phyloP scores from a whole-genome alignment of 2,113 vertebrate species.

The Mobula birostris region DNA sequence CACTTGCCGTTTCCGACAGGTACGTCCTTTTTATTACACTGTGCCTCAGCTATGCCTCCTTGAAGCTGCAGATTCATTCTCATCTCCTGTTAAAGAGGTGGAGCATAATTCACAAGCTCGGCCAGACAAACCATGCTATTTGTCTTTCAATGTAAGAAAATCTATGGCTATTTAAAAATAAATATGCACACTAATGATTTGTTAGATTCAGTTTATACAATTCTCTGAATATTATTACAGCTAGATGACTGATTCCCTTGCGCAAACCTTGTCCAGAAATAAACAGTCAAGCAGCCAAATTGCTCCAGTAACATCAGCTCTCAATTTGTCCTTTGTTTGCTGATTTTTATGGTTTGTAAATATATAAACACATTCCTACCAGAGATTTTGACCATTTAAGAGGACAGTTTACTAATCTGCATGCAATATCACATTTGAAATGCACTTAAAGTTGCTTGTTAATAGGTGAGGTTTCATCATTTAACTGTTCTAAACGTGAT shows the following conservation, averaged over 20 bases:
- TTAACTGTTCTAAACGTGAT: neutral
- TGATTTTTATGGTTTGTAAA: neutral
- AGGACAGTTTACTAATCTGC: neutral
- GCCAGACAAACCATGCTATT: neutral
- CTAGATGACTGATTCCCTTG: too few relatives aligned
- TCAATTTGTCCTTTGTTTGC: too few relatives aligned
- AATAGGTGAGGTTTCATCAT: neutral
- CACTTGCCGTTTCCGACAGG: neutral
- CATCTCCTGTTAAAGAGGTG: neutral
- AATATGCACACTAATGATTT: neutral
- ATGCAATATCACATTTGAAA: neutral
- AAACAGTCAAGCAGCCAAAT: neutral
- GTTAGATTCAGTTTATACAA: neutral
- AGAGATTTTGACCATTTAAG: neutral
- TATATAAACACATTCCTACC: neutral
- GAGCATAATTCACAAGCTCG: neutral
- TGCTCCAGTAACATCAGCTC: neutral
- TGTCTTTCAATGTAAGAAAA: neutral
- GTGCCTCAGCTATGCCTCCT: neutral
- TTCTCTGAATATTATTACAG: neutral
- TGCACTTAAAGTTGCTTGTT: constrained; percentile 17
- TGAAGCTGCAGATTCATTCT: neutral
- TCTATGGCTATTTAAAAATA: neutral
- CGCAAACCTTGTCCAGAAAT: neutral
- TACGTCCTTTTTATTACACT: neutral